phyloP scores from a whole-genome alignment of 2,888 invertebrate species.

The Ophioninae sp. region DNA sequence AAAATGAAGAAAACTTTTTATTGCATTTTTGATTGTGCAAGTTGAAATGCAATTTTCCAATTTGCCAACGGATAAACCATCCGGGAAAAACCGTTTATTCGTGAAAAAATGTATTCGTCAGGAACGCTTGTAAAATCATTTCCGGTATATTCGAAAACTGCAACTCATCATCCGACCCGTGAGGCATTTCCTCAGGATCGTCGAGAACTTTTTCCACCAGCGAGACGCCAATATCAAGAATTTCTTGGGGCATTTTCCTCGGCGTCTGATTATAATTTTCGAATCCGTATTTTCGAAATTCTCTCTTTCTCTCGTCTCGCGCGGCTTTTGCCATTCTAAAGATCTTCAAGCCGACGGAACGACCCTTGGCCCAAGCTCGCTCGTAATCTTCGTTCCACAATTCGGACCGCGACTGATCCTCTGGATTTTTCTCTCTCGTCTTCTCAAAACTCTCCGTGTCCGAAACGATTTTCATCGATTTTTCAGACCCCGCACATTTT shows the following conservation, averaged over 20 bases:
- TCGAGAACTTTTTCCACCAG: conserved; percentile 46
- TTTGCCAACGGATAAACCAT: not conserved
- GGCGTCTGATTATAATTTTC: conserved; percentile 41
- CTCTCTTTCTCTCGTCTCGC: conserved; percentile 41
- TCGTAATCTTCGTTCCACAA: conserved; percentile 55
- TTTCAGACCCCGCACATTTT: not conserved
- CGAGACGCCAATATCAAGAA: conserved; percentile 41
- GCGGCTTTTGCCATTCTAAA: conserved; percentile 56
- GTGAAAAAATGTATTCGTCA: conserved; percentile 12
- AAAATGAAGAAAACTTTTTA: no score
- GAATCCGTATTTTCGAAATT: conserved; percentile 53
- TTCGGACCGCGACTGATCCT: conserved; percentile 46
- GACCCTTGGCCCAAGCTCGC: conserved; percentile 57
- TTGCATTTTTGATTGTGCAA: no score
- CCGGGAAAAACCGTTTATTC: not conserved
- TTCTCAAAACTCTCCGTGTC: not conserved
- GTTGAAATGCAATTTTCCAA: not conserved
- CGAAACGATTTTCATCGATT: not conserved
- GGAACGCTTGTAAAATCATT: not conserved
- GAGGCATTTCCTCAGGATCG: not conserved
- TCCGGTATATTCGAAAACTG: not conserved
- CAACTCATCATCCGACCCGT: not conserved
- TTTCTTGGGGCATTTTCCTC: conserved; percentile 43
- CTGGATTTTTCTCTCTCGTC: not conserved
- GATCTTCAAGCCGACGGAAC: conserved; percentile 57